Evolutionary conservation across 2,113 vertebrate genomes (phyloP).

Genomic region (Corvus hawaiiensis): DNA sequence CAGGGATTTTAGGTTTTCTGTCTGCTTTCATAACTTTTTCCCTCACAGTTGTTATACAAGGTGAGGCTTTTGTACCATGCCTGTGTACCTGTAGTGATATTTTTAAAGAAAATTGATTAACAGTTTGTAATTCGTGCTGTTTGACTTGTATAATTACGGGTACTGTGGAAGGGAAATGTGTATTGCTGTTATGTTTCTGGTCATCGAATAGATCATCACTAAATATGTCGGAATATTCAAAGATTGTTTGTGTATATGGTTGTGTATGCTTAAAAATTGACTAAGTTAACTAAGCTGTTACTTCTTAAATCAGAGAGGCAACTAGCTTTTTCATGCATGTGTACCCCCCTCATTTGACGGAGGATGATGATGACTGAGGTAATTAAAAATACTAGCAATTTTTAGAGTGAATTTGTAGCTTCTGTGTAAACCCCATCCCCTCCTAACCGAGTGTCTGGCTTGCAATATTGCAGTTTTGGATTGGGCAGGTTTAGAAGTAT

Average conservation of each 20-base stretch:
- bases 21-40: constrained; percentile 73
- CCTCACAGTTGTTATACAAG: constrained; percentile 78
- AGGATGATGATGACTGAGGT: constrained; percentile 12
- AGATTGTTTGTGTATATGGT: not conserved
- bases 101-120: constrained; percentile 74
- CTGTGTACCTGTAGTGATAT: constrained; percentile 70
- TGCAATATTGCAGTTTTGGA: not conserved
- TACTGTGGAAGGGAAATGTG: not conserved
- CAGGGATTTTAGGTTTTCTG: constrained; percentile 81
- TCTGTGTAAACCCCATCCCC: not conserved
- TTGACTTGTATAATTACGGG: constrained; percentile 19
- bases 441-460: not conserved
- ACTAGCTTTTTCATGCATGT: not conserved
- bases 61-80: constrained; percentile 74
- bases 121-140: constrained; percentile 66
- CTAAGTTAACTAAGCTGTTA: not conserved
- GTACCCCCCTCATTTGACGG: not conserved
- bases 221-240: constrained; percentile 40
- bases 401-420: not conserved
- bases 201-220: constrained; percentile 4
- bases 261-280: not conserved
- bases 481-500: not conserved
- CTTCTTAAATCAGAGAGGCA: not conserved
- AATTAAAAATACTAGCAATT: constrained; percentile 31
- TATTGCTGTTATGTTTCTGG: constrained; percentile 11